Conservation (phyloP, 2,113 vertebrate species). For the Maccullochella peelii region DNA sequence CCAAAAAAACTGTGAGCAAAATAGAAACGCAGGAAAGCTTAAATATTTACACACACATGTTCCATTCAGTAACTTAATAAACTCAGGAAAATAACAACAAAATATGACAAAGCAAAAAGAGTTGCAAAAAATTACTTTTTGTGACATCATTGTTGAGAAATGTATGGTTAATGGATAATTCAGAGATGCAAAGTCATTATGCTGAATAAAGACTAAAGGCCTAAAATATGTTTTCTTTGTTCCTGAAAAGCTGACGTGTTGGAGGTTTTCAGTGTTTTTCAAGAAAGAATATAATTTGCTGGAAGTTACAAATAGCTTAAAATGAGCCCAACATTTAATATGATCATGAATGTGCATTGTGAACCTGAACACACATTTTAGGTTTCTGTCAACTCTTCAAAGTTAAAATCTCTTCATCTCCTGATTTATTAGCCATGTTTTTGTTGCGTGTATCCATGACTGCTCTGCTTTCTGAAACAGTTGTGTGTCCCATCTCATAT, state of each 20-base stretch:
- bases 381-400: not conserved
- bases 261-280: not conserved
- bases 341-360: not conserved
- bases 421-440: not conserved
- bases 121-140: not conserved
- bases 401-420: not conserved
- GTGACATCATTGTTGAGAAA: not conserved
- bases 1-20: not conserved
- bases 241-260: not conserved
- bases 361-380: constrained; percentile 2
- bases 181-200: not conserved
- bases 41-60: constrained; percentile 36
- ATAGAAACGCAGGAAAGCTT: constrained; percentile 7
- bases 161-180: not conserved
- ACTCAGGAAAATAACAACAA: not conserved
- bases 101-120: not conserved
- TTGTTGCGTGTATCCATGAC: not conserved
- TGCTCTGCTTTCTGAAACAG: not conserved
- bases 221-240: not conserved
- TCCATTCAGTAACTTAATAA: constrained; percentile 15
- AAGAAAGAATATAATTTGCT: not conserved
- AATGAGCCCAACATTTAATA: not conserved
- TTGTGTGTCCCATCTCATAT: not conserved
- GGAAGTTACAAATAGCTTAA: not conserved
- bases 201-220: not conserved